Evolutionary conservation across 2,113 vertebrate genomes (phyloP).

Genomic region (Ramphastos sulfuratus): DNA sequence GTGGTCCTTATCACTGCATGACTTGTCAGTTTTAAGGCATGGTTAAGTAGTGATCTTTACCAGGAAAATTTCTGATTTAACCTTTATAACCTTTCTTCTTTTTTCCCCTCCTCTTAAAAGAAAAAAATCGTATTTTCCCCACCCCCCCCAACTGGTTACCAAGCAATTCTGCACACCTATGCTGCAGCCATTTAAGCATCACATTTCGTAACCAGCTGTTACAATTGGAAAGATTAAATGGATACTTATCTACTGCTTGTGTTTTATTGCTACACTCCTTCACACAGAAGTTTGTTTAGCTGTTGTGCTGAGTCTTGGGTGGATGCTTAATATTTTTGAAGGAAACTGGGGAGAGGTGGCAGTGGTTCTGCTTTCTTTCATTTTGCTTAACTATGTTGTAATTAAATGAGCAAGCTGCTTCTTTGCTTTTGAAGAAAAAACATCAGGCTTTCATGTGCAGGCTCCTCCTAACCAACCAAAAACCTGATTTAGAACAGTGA

Average conservation of each 20-base stretch:
- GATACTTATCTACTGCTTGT: background rate
- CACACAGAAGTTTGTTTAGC: background rate
- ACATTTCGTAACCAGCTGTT: background rate
- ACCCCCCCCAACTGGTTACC: background rate
- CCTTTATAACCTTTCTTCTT: background rate
- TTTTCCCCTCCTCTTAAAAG: too few species aligned
- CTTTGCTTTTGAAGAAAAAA: background rate
- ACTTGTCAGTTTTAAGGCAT: background rate
- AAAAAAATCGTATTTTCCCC: too few species aligned
- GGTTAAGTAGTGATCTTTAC: background rate
- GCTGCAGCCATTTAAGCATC: background rate
- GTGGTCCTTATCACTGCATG: background rate
- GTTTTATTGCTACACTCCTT: background rate
- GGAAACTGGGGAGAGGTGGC: background rate
- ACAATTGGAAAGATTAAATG: fast-evolving
- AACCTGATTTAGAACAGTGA: background rate
- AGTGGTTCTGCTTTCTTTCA: background rate
- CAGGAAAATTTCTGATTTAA: background rate
- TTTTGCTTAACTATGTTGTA: background rate
- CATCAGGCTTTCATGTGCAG: background rate
- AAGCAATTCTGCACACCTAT: background rate
- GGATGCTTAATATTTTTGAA: background rate
- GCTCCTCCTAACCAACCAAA: background rate
- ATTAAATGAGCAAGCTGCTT: background rate
- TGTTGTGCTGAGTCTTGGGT: background rate